Percentiles rank a stretch among this genome's conserved stretches.
phyloP scores from a whole-genome alignment of 1,140 invertebrate genomes.

The Ptiloglossa arizonensis region DNA sequence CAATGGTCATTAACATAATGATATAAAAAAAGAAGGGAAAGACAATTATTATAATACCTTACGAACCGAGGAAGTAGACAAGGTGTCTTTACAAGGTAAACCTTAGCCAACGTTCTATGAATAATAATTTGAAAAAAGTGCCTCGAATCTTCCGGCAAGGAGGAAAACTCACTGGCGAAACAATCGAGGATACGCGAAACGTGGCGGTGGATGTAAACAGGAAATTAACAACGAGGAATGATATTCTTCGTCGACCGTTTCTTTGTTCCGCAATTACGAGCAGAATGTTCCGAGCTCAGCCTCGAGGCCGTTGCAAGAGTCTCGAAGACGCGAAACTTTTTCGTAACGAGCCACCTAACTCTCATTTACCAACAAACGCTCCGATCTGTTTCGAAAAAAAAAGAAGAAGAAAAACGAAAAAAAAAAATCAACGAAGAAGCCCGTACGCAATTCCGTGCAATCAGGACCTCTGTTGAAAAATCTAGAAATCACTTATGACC shows the following conservation, averaged over 20 bases:
- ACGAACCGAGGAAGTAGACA: too few relatives aligned
- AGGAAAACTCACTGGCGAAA: neutral
- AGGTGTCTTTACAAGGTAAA: too few relatives aligned
- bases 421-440: neutral
- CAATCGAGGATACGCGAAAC: neutral
- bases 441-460: neutral
- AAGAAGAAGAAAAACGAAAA: too few relatives aligned
- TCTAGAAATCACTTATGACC: conserved; percentile 20
- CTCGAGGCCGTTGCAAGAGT: neutral
- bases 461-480: neutral
- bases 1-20: too few relatives aligned
- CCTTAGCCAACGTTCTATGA: too few relatives aligned
- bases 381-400: neutral
- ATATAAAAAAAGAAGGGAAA: too few relatives aligned
- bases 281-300: neutral
- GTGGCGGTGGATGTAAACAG: neutral
- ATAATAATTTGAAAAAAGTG: too few relatives aligned
- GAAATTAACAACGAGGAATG: neutral
- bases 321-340: too few relatives aligned
- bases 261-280: neutral
- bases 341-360: neutral
- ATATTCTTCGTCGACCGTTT: neutral
- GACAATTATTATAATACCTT: too few relatives aligned
- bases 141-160: neutral
- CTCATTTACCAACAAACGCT: neutral